Evolutionary conservation across 2,113 vertebrate species (phyloP), one percentile per base, ranked within the genome.

Genomic region (Phyllostomus discolor): DNA sequence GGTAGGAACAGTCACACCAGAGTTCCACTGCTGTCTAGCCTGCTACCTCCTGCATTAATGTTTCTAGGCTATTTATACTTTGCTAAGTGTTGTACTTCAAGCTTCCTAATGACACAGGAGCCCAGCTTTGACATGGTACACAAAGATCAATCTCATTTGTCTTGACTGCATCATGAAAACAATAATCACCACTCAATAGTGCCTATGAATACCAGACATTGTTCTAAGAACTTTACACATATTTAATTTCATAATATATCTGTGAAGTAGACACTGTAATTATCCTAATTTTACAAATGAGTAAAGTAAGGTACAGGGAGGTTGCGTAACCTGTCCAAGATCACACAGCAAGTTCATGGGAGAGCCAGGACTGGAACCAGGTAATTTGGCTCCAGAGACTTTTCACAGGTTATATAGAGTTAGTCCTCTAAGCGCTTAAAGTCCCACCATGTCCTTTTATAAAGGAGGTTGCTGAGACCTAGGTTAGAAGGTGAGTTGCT

Each of bases 251-350:
- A 33, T 72, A 78, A 38, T 46, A 90, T 59, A 6, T 48, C 52
- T 78, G 19, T 52, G 31, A 89, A n/a, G 54, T 62, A 88, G 52
- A 17, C 70, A 91, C n/a, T 72, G 11, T 4, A 50, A 82, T 84
- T 72, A 81, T 76, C n/a, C 8, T 70, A 46, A 73, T 94, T 94
- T 94, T 67, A 94, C 35, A 95, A 73, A 88, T 75, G 52, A 92
- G n/a, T 33, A 95, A 20, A 81, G n/a, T 52, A 83, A 82, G 19
- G 6, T n/a, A 66, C 19, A 91, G 22, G 81, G 54, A 92, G 19
- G 46, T 72, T 81, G 88, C n/a, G 2, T 66, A 95, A 79, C 14
- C 31, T 92, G 8, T 57, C 75, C 17, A 96, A 59, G 31, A 43
- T 78, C 33, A 90, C 48, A 88, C 1, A 91, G 35, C 22, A 81